A percentile compares a stretch with the other conserved stretches of the same genome.
These are phyloP conservation scores for Etheostoma cragini DNA, from an alignment of 2,113 vertebrate genomes.

Conservation along the genomic window DNA sequence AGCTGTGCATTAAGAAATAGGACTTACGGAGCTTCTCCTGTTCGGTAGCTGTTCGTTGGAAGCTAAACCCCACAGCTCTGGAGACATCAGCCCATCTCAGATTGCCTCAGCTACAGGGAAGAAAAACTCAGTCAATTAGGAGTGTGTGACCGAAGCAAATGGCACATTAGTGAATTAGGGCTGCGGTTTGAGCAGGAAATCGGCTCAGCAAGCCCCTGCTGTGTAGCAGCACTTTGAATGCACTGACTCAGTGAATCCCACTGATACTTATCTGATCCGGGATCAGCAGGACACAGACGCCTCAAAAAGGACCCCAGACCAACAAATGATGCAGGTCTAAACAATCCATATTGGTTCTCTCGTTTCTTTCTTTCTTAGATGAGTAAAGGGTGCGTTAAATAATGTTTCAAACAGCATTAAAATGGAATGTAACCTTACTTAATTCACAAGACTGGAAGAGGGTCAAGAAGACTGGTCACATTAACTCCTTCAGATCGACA, in stretches of 20 bases:
- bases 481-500: not conserved
- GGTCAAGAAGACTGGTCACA: not conserved
- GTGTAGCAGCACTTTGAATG: constrained; percentile 79
- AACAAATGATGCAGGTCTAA: not conserved
- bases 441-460: not conserved
- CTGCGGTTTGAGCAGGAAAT: constrained; percentile 83
- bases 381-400: constrained; percentile 1
- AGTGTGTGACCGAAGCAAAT: constrained; percentile 82
- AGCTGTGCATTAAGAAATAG: constrained; percentile 30
- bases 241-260: constrained; percentile 68
- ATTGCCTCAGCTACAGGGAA: constrained; percentile 72
- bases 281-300: constrained; percentile 52
- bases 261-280: constrained; percentile 74
- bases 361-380: not conserved
- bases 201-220: constrained; percentile 67
- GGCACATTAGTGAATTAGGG: constrained; percentile 84
- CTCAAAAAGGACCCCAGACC: constrained; percentile 33
- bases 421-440: not conserved
- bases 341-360: not conserved
- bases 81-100: constrained; percentile 76
- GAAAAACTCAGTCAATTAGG: constrained; percentile 78
- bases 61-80: constrained; percentile 52
- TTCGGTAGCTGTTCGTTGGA: constrained; percentile 30
- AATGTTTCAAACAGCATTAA: constrained; percentile 31
- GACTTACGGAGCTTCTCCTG: not conserved